Evolutionary conservation across 2,797 vertebrate genomes (phyloP), one percentile per base, ranked within the genome.

Genomic region (Syncerus caffer): DNA sequence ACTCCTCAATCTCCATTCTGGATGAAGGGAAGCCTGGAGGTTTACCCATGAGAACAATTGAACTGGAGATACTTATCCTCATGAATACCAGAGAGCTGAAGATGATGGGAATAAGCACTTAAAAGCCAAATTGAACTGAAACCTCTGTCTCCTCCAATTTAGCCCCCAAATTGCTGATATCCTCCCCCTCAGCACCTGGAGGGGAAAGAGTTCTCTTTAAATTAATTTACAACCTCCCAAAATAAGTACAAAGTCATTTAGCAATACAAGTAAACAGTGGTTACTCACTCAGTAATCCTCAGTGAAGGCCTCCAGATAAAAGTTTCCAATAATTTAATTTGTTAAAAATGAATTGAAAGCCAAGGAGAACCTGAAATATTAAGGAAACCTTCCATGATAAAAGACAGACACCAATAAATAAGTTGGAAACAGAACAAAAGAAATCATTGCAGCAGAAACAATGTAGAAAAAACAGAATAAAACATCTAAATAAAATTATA

Each of bases 301-400:
- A 78, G n/a, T 29, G 34, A 89, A 85, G 10, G 21, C 19, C 16
- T 89, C 19, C 58, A 23, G 34, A 74, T 19, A 82, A 89, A 71
- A 84, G 53, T 31, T 93, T 71, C n/a, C 10, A 74, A 19, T 76
- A 76, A 53, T n/a, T 88, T 79, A 78, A 67, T 82, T 93, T 91
- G 45, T 90, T 62, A 93, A 84, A 83, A 96, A 91, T 91, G 12
- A 83, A 85, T 84, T 3, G n/a, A 97, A 95, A 89, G 17, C 9
- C 50, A 83, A 82, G 34, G 27, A 82, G 9, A 95, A 62, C 13
- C 85, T 89, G 62, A 74, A 82, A 57, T 79, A 79, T 57, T 87
- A 16, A 64, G 42, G 60, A 82, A 92, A 50, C 3, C 4, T 6
- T 91, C n/a, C 34, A 38, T 29, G 15, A 76, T 79, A 80, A 60